These are phyloP conservation scores for Sinonovacula constricta DNA, from an alignment of 1,140 invertebrate genomes.

Conservation along the genomic window DNA sequence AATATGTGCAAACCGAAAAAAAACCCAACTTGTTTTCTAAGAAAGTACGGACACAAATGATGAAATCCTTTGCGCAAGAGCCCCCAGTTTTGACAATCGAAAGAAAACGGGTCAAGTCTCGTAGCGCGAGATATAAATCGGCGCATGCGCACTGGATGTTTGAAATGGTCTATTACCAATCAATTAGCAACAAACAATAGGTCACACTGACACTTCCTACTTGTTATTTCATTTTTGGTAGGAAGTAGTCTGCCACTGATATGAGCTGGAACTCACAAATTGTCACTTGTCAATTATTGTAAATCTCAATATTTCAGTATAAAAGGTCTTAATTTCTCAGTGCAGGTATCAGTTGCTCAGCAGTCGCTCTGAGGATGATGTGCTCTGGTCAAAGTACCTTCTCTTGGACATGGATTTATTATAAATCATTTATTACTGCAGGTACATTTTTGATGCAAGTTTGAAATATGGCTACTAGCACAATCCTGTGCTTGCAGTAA, in stretches of 20 bases:
- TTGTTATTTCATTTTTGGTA: constrained; percentile 3
- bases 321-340: not conserved
- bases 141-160: no score
- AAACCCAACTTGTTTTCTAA: no score
- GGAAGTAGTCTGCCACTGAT: not conserved
- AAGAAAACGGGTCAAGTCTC: no score
- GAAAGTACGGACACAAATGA: no score
- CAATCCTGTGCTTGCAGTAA: constrained; percentile 43
- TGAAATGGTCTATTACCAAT: no score
- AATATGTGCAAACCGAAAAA: no score
- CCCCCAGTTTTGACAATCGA: no score
- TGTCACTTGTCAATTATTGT: constrained; percentile 23
- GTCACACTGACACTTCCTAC: constrained; percentile 6
- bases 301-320: constrained; percentile 17
- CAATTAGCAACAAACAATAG: constrained; percentile 28
- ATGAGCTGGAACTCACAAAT: constrained; percentile 10
- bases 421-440: not conserved
- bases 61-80: no score
- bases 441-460: constrained; percentile 40
- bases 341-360: constrained; percentile 7
- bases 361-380: not conserved
- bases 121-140: no score
- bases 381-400: not conserved
- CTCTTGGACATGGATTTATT: not conserved
- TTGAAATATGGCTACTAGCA: constrained; percentile 15